phyloP scores from a whole-genome alignment of 2,113 vertebrate genomes.

The Heterocephalus glaber region DNA sequence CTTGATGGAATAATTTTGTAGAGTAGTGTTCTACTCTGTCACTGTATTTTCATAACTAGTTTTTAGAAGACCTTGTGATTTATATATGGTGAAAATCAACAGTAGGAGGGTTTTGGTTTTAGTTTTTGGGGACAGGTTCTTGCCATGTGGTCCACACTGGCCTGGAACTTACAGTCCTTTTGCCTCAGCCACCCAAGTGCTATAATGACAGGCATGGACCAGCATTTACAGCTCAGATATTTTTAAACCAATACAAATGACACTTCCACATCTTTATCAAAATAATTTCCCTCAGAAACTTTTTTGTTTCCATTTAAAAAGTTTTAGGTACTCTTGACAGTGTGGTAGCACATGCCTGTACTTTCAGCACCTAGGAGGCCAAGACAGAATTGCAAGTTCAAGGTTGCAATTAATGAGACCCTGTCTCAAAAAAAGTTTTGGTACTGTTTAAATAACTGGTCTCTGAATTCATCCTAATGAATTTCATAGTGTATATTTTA shows the following conservation, averaged over 20 bases:
- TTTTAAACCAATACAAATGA: conserved; percentile 5
- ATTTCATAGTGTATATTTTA: conserved; percentile 4
- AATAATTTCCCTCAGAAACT: not conserved
- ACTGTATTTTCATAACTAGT: not conserved
- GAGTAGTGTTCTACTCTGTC: not conserved
- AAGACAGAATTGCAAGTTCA: not conserved
- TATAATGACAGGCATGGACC: not conserved
- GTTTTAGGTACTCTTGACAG: not conserved
- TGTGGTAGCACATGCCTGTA: not conserved
- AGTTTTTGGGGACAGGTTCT: not conserved
- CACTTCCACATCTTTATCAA: conserved; percentile 25
- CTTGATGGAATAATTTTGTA: conserved; percentile 29
- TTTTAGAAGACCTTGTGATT: conserved; percentile 39
- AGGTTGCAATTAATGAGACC: not conserved
- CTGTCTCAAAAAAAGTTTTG: not conserved
- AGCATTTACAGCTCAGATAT: not conserved
- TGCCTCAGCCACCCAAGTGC: not conserved
- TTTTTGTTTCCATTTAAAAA: conserved; percentile 10
- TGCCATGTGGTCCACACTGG: not conserved
- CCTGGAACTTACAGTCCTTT: not conserved
- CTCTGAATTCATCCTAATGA: not conserved
- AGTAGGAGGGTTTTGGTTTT: not conserved
- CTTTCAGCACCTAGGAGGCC: not conserved
- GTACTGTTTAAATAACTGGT: not conserved
- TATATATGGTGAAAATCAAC: conserved; percentile 24